These are phyloP conservation scores for Pseudocheirus occidentalis DNA, from an alignment of 2,797 vertebrate genomes.

Conservation along the genomic window DNA sequence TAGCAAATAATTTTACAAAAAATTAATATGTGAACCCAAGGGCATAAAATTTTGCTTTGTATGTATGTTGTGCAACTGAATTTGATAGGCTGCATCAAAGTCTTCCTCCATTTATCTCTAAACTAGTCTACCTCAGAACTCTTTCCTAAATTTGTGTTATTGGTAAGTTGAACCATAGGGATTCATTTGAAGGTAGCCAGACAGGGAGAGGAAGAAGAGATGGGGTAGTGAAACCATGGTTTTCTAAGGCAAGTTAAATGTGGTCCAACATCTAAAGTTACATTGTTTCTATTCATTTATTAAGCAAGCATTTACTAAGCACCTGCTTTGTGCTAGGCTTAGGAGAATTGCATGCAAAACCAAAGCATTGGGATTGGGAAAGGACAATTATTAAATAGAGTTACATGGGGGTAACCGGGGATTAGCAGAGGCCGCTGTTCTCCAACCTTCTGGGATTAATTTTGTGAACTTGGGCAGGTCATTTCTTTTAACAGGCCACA, in stretches of 20 bases:
- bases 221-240: neutral
- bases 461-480: neutral
- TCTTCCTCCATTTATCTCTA: neutral
- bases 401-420: no score
- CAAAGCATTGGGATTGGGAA: neutral
- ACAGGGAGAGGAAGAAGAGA: neutral
- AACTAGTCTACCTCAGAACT: neutral
- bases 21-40: slow-evolving; percentile 18
- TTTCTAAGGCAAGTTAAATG: neutral
- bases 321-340: neutral
- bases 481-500: neutral
- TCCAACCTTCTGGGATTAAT: neutral
- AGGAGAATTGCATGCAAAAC: neutral
- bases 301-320: neutral
- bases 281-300: neutral
- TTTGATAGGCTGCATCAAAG: slow-evolving; percentile 8
- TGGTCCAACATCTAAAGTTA: neutral
- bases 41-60: neutral
- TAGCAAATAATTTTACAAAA: slow-evolving; percentile 27
- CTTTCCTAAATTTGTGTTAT: neutral
- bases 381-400: neutral
- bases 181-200: neutral
- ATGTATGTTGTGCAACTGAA: slow-evolving; percentile 24
- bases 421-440: neutral
- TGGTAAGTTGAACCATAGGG: neutral